Conservation (phyloP, 2,797 vertebrate genomes). For the Cryptoprocta ferox region DNA sequence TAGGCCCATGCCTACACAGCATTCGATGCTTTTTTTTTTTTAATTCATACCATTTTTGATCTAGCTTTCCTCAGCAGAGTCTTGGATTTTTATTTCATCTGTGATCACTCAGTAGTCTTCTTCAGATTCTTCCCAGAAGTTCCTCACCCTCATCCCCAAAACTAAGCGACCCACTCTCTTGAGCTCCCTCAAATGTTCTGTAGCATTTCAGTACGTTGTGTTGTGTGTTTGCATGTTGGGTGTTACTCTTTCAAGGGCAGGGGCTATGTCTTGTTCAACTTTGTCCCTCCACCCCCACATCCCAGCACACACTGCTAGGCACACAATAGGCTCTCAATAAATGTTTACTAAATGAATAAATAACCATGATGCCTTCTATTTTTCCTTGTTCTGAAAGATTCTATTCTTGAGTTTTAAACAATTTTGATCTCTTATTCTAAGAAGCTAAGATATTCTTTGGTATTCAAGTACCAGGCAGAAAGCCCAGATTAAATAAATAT, state of each 20-base stretch:
- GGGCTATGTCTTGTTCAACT: neutral
- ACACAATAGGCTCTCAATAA: neutral
- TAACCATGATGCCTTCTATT: neutral
- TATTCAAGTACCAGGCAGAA: neutral
- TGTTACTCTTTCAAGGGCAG: neutral
- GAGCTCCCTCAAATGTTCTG: neutral
- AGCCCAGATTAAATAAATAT: neutral
- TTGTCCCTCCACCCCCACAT: neutral
- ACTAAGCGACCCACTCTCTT: neutral
- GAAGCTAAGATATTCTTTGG: neutral
- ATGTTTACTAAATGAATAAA: neutral
- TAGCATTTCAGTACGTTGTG: neutral
- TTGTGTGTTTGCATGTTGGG: neutral
- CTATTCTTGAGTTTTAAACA: neutral
- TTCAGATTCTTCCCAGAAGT: constrained; percentile 11
- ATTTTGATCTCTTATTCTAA: neutral
- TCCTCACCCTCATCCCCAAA: neutral
- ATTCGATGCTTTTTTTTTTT: neutral
- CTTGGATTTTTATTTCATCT: constrained; percentile 32
- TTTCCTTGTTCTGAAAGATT: neutral
- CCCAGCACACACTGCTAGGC: neutral
- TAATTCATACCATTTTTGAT: neutral
- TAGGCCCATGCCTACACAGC: neutral
- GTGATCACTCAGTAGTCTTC: neutral
- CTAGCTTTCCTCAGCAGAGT: neutral